Conservation (phyloP, 2,113 vertebrate species). For the Glaucidium brasilianum region DNA sequence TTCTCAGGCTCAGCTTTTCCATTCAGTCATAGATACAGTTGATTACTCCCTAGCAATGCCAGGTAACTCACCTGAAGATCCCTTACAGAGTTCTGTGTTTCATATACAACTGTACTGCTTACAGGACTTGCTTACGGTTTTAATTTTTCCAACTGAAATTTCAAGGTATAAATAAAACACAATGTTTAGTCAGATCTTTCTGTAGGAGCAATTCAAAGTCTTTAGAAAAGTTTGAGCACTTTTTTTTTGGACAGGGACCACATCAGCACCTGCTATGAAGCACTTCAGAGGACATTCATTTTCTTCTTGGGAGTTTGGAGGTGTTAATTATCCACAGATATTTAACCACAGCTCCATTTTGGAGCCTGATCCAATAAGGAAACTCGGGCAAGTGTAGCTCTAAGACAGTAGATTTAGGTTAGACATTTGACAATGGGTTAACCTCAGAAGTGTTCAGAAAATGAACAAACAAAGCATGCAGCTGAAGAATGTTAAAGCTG, state of each 20-base stretch:
- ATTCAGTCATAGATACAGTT: constrained; percentile 88
- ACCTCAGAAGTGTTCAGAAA: background rate
- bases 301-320: background rate
- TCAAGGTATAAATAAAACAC: background rate
- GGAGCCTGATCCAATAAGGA: background rate
- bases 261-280: background rate
- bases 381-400: background rate
- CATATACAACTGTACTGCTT: background rate
- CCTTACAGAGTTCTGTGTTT: background rate
- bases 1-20: constrained; percentile 93
- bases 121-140: background rate
- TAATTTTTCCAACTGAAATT: background rate
- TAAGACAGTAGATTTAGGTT: background rate
- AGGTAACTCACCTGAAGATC: constrained; percentile 72
- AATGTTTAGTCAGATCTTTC: background rate
- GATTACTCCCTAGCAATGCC: constrained; percentile 95
- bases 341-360: background rate
- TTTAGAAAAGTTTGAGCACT: background rate
- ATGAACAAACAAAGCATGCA: background rate
- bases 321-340: background rate
- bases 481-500: background rate
- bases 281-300: background rate
- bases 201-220: background rate
- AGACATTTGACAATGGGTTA: background rate
- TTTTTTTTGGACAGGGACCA: background rate